A percentile compares a stretch with the other conserved stretches of the same genome.
These are phyloP conservation scores for Hoplodrina blanda DNA, from an alignment of 2,888 invertebrate genomes.

Conservation along the genomic window DNA sequence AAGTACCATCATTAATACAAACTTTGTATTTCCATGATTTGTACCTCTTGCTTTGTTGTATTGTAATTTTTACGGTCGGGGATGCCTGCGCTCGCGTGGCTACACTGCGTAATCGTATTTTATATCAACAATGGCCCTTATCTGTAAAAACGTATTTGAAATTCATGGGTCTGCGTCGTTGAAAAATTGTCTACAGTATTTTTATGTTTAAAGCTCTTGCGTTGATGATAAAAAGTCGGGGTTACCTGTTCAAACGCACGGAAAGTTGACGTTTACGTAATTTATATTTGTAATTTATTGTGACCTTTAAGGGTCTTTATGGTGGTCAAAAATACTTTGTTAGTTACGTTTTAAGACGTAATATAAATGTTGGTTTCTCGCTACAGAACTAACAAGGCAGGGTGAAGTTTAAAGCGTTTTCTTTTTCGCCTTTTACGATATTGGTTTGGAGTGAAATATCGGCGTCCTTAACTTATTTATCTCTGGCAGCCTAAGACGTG, in stretches of 20 bases:
- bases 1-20: slow-evolving; percentile 83
- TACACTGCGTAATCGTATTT: slow-evolving; percentile 87
- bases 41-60: slow-evolving; percentile 84
- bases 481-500: slow-evolving; percentile 80
- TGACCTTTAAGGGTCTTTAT: slow-evolving; percentile 65
- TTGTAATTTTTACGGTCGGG: slow-evolving; percentile 86
- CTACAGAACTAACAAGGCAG: slow-evolving; percentile 53
- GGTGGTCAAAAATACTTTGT: slow-evolving; percentile 47
- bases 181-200: slow-evolving; percentile 85
- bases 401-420: slow-evolving; percentile 73
- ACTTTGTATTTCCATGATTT: slow-evolving; percentile 86
- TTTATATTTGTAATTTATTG: slow-evolving; percentile 71
- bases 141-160: slow-evolving; percentile 87
- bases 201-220: slow-evolving; percentile 82
- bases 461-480: slow-evolving; percentile 84
- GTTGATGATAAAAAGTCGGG: slow-evolving; percentile 78
- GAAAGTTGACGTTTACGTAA: slow-evolving; percentile 71
- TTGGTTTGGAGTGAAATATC: slow-evolving; percentile 86
- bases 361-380: slow-evolving; percentile 52
- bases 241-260: slow-evolving; percentile 72
- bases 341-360: slow-evolving; percentile 30
- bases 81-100: slow-evolving; percentile 85
- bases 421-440: slow-evolving; percentile 80
- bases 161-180: slow-evolving; percentile 85
- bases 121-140: slow-evolving; percentile 88